A percentile compares a stretch with the other conserved stretches of the same genome.
These are phyloP conservation scores for Megaptera novaeangliae DNA, from an alignment of 2,113 vertebrate genomes.

Conservation along the genomic window DNA sequence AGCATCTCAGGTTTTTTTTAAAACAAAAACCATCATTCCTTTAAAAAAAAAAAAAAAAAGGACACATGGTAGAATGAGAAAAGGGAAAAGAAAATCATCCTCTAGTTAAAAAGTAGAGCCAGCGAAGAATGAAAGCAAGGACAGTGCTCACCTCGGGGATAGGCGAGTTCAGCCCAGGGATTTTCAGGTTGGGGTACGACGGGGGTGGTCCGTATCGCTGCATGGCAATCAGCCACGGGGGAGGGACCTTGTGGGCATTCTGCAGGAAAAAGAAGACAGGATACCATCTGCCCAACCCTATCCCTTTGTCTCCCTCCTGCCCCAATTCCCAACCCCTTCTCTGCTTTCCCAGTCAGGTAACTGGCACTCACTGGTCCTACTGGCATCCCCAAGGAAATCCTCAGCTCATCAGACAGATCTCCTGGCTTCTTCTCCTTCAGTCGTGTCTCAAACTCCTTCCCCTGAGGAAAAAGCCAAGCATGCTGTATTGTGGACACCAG, in stretches of 20 bases:
- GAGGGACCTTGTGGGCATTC: constrained; percentile 95
- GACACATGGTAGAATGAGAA: neutral
- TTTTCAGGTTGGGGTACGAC: constrained; percentile 94
- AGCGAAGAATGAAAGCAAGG: neutral
- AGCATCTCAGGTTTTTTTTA: neutral
- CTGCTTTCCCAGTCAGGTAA: neutral
- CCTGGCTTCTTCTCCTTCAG: constrained; percentile 97
- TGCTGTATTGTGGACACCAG: neutral
- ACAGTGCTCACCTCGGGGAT: constrained; percentile 87
- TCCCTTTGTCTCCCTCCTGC: neutral
- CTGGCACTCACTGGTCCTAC: constrained; percentile 88
- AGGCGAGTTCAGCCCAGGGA: constrained; percentile 91
- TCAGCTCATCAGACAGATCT: constrained; percentile 92
- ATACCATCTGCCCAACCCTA: neutral
- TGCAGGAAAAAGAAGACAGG: constrained; percentile 54
- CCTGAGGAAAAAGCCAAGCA: constrained; percentile 75
- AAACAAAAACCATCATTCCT: neutral
- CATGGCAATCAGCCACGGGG: constrained; percentile 95
- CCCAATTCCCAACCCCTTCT: neutral
- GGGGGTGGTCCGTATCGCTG: constrained; percentile 92
- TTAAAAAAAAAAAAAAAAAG: neutral
- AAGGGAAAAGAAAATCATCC: neutral
- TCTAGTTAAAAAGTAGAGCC: neutral
- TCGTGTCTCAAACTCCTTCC: constrained; percentile 94
- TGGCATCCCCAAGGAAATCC: constrained; percentile 93